Conservation (phyloP, 2,888 invertebrate genomes). For the Pachliopta kotzebuea region DNA sequence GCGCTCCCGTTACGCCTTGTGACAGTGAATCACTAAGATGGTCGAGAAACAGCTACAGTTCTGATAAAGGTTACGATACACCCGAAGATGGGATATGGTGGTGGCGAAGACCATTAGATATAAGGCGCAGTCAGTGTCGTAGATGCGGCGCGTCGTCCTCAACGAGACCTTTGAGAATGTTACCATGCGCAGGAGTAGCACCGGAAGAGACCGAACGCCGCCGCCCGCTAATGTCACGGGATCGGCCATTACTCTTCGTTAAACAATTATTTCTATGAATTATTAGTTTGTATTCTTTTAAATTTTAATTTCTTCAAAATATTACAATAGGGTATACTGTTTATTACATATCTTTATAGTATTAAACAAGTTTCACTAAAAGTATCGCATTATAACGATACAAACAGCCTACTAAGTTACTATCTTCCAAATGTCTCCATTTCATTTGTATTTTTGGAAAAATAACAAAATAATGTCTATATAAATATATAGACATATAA, state of each 20-base stretch:
- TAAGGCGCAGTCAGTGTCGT: constrained; percentile 54
- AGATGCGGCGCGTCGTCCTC: constrained; percentile 63
- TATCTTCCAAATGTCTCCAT: background rate
- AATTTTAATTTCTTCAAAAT: background rate
- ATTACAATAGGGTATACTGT: background rate
- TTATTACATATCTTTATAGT: background rate
- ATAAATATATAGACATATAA: background rate
- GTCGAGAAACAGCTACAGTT: constrained; percentile 51
- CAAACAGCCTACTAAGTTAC: background rate
- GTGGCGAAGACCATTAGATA: constrained; percentile 57
- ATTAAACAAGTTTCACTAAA: background rate
- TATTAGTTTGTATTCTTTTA: background rate
- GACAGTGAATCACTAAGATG: constrained; percentile 65
- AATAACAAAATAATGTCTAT: background rate
- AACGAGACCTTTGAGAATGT: constrained; percentile 60
- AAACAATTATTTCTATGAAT: constrained; percentile 62
- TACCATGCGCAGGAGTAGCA: constrained; percentile 52
- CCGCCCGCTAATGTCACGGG: constrained; percentile 55
- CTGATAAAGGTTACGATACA: constrained; percentile 51
- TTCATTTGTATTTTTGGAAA: background rate
- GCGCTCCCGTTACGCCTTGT: constrained; percentile 73
- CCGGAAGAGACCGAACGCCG: constrained; percentile 40
- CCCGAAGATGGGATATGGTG: constrained; percentile 54
- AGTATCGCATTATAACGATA: background rate
- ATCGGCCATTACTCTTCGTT: constrained; percentile 65